Base-by-base conservation (phyloP, 2,888 invertebrate species). In the Phasia obesa region DNA sequence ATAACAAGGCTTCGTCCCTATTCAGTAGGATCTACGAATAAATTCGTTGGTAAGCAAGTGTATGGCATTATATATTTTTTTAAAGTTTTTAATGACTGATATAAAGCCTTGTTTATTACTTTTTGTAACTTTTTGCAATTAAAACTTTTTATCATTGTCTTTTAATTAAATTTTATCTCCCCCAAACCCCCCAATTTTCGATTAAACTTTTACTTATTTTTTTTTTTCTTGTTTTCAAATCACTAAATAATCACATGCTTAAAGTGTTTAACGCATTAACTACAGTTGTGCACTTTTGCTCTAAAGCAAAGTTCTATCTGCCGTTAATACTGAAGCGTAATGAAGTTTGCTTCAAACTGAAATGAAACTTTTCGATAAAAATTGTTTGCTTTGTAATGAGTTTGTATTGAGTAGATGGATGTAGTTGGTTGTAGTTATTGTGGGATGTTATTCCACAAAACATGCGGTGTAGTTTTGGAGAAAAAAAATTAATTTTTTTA, bases 301-400 rank as follows among this genome's bases (percentile, higher is more conserved):
- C n/a, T n/a, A 4, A 42, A 42, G 4, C n/a, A 42, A 38, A 42
- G 38, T 51, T 51, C 27, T 13, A 6, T 65, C 42, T 59, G 15
- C 21, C 27, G 6, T 31, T 21, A 21, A 23, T 13, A 31, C n/a
- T 17, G 11, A 51, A 51, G 42, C n/a, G 21, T 27, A 31, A 71
- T 55, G 49, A 59, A 65, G 57, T 47, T 78, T 71, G 53, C 65
- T 65, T 47, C 19, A 25, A 70, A 47, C 17, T 9, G 38, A 31
- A 62, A 23, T 19, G 7, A 59, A 67, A 76, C 47, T 65, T 71
- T 62, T 47, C 11, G 19, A 57, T 21, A 15, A 59, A 64, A 51
- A 44, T 74, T 74, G 73, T 57, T 70, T 77, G 42, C 49, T 42
- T 62, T 69, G 64, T 82, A 82, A 82, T 82, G 82, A 82, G 64